phyloP scores from a whole-genome alignment of 1,140 invertebrate species.

The Berghia stephanieae region DNA sequence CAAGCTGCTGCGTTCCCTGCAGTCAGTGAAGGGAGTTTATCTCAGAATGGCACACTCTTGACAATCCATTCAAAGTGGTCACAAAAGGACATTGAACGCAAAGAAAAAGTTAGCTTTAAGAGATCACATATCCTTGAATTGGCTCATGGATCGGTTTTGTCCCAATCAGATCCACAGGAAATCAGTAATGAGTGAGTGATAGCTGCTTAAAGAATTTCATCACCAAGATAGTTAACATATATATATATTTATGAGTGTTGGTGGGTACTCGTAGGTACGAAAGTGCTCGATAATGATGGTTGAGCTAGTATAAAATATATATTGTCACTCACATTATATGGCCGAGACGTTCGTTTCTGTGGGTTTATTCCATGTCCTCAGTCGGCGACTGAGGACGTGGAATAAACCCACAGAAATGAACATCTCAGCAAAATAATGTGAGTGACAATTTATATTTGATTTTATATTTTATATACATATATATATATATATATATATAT shows the following conservation, averaged over 20 bases:
- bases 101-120: slow-evolving; percentile 48
- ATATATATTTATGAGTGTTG: background rate
- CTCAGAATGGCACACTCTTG: too few species aligned
- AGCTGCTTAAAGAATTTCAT: background rate
- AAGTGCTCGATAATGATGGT: background rate
- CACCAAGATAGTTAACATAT: background rate
- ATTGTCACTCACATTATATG: too few species aligned
- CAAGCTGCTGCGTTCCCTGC: too few species aligned
- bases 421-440: too few species aligned
- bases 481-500: too few species aligned
- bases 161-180: slow-evolving; percentile 29
- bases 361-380: too few species aligned
- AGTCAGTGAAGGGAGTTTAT: too few species aligned
- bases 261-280: background rate
- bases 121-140: slow-evolving; percentile 39
- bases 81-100: slow-evolving; percentile 53
- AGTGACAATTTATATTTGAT: too few species aligned
- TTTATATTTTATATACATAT: too few species aligned
- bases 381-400: too few species aligned
- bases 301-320: background rate
- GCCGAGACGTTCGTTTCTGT: too few species aligned
- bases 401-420: too few species aligned
- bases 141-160: slow-evolving; percentile 22
- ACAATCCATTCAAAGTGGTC: slow-evolving; percentile 45
- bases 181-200: slow-evolving; percentile 37